Evolutionary conservation across 2,888 invertebrate genomes (phyloP), one percentile per base, ranked within the genome.

Genomic region (Diarsia mendica): DNA sequence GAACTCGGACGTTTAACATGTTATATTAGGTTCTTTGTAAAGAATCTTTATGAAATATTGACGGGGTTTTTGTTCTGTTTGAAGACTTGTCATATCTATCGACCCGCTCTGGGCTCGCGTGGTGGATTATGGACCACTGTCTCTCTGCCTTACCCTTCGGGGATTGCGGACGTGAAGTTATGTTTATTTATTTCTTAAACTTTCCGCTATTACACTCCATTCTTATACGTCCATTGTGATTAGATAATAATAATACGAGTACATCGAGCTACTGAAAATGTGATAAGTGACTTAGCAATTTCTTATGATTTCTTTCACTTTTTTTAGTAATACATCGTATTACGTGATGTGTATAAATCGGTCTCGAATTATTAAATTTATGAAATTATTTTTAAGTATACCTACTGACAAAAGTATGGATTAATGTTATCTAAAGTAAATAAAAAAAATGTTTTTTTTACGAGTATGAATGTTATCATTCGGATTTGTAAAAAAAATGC

Each of bases 1-100:
- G 49, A 77, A 61, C 67, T 77, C n/a, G 78, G 63, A 70, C 70
- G 78, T 69, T 64, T 72, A 67, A 77, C 78, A 64, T 84, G 49
- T 66, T 66, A 55, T 82, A 82, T 80, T 65, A 67, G 63, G 67
- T 67, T 72, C 48, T 74, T 44, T 80, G 60, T 46, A 10, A 33
- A 81, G 60, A 66, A 58, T 68, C 49, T 75, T 77, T 60, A 51
- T 71, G 49, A 64, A 71, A 75, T 71, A 75, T 69, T 65, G 63
- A 68, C n/a, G 77, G 15, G 10, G 2, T 18, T 65, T 44, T 33
- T 48, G 44, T 48, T 3, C 1, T 33, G n/a, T 28, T 44, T 18
- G 18, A 18, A 6, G 23, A 61, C 23, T 11, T 18, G 39, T 55
- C n/a, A 23, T 2, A 58, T 39, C n/a, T 46, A 46, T 6, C 48